phyloP scores from a whole-genome alignment of 2,797 vertebrate genomes.

The Pachyuromys duprasi region DNA sequence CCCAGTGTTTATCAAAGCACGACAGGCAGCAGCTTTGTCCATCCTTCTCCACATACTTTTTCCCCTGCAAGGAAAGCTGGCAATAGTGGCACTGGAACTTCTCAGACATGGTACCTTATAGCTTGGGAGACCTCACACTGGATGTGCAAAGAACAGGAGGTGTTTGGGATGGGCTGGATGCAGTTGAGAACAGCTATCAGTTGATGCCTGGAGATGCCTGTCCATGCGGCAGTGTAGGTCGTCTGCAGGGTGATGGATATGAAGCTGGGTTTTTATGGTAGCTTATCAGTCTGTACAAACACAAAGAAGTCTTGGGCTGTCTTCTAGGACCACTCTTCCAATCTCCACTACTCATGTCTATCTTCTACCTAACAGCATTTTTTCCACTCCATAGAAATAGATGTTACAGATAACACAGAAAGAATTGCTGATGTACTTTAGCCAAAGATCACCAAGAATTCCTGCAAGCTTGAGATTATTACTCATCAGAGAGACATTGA shows the following conservation, averaged over 20 bases:
- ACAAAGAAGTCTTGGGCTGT: background rate
- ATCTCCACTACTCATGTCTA: background rate
- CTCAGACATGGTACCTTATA: slow-evolving; percentile 96
- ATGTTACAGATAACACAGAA: background rate
- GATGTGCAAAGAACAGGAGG: background rate
- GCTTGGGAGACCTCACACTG: slow-evolving; percentile 89
- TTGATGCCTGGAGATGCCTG: background rate
- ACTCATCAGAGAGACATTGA: background rate
- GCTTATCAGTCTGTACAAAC: background rate
- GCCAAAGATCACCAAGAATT: slow-evolving; percentile 18
- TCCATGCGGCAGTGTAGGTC: background rate
- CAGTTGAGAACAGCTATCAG: background rate
- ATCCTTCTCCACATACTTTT: slow-evolving; percentile 97
- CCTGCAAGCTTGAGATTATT: background rate
- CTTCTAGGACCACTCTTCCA: background rate
- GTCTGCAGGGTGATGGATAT: background rate
- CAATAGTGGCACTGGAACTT: slow-evolving; percentile 97
- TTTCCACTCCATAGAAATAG: slow-evolving; percentile 1
- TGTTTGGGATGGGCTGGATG: background rate
- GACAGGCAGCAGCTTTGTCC: slow-evolving; percentile 95
- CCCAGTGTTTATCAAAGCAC: slow-evolving; percentile 97
- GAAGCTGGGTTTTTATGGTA: background rate
- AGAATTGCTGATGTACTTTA: background rate
- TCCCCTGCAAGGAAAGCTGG: slow-evolving; percentile 94
- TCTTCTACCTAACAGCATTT: background rate